Base-by-base conservation (phyloP, 2,888 invertebrate genomes). In the Mellilla xanthometata region DNA sequence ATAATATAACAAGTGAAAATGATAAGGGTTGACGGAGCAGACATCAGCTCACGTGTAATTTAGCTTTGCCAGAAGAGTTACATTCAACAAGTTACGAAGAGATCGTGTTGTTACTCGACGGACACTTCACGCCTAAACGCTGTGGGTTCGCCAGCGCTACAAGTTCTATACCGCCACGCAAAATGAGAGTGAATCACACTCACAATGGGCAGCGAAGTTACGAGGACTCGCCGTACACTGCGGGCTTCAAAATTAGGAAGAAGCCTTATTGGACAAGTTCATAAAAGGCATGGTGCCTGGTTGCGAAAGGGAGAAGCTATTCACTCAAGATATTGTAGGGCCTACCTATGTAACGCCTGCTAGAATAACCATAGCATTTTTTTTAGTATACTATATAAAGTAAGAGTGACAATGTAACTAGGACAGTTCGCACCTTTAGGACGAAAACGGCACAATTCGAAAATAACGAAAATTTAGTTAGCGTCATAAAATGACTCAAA, bases 171-270 rank as follows among this genome's bases (percentile, higher is more conserved):
- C 29, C 3, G 27, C 10, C 12, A 8, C 11, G n/a, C 34, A 24
- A 4, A 8, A 39, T 3, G 49, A 63, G 65, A n/a, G n/a, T n/a
- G n/a, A n/a, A 27, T 41, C 48, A 0, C 39, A 49, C 28, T 10
- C 54, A 0, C 53, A 60, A 32, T 62, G 57, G 58, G 60, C 57
- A 0, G 54, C 56, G 2, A 42, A 54, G 19, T 24, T 60, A 2
- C 48, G 58, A 2, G 57, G 54, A 2, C 48, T 64, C 2, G 49
- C 54, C 8, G 45, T 45, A 4, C 39, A 55, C n/a, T 64, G 58
- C 31, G 34, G 35, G 0, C 60, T n/a, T 66, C 3, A 61, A 27
- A 10, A 7, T 3, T 2, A 2, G 2, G 3, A n/a, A 27, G 10
- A 10, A 27, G 2, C 2, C 10, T 0, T 50, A 44, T 1, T 30